Evolutionary conservation across 2,888 invertebrate species (phyloP), one percentile per base, ranked within the genome.

Genomic region (Lumbricus terrestris): DNA sequence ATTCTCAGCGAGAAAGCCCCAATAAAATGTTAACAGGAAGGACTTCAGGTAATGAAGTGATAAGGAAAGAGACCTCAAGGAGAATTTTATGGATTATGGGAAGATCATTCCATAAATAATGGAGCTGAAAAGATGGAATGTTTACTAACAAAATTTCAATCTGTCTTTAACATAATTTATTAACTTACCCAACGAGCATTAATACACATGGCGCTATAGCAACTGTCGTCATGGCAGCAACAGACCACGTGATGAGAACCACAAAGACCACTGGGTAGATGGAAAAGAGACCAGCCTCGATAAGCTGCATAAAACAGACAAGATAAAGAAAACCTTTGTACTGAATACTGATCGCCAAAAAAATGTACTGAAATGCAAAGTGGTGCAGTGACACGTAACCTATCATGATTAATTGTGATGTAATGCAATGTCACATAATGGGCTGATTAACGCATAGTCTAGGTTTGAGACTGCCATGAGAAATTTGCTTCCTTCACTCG

Each of bases 101-200:
- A 42, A 42, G 42, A 42, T 42, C 18, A 42, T 42, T 42, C 16
- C 42, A 42, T 42, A 42, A 23, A 3, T 3, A 23, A 29, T 54
- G 23, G 29, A 54, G 29, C 11, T 5, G 11, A 54, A 13, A 29
- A 69, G 69, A 40, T 15, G n/a, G 69, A 47, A 20, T 23, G 1
- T 4, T n/a, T 69, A n/a, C 29, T n/a, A 69, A 69, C n/a, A 69
- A 69, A n/a, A n/a, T 69, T 69, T 1, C 1, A 69, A 69, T 47
- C 29, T n/a, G n/a, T 69, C 69, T 69, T 69, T 69, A 69, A 85
- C 5, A 35, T 35, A 6, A 8, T n/a, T n/a, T n/a, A n/a, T n/a
- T 20, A 85, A 15, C 85, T 85, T 37, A 88, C 88, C 88, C 88
- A 34, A 88, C 13, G 29, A 88, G 40, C 47, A 88, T 88, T 33